Conservation (phyloP, 1,140 invertebrate genomes). For the Sinonovacula constricta region DNA sequence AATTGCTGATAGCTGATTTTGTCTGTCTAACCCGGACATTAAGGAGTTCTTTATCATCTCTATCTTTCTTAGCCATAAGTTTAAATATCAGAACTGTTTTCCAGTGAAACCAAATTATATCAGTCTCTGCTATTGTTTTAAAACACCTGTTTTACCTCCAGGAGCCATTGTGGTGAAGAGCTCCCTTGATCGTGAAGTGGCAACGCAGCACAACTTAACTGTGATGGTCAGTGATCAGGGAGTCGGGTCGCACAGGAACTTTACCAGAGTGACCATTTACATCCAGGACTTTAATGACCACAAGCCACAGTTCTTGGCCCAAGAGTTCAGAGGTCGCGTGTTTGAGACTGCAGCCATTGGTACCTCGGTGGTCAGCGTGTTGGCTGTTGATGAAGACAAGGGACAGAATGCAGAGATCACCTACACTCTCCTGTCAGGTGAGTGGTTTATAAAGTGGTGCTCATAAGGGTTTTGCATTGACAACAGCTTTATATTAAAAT, state of each 20-base stretch:
- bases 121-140: too few relatives aligned
- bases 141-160: conserved; percentile 55
- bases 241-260: conserved; percentile 90
- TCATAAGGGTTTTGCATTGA: too few relatives aligned
- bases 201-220: conserved; percentile 90
- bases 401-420: conserved; percentile 89
- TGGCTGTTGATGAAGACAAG: conserved; percentile 89
- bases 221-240: conserved; percentile 95
- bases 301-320: conserved; percentile 88
- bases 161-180: conserved; percentile 84
- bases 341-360: conserved; percentile 76
- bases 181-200: conserved; percentile 88
- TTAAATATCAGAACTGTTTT: too few relatives aligned
- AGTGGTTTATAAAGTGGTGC: conserved; percentile 17
- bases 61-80: too few relatives aligned
- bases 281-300: conserved; percentile 95
- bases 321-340: conserved; percentile 73
- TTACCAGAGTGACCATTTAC: conserved; percentile 88
- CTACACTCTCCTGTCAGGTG: conserved; percentile 89
- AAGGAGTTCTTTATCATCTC: too few relatives aligned
- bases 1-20: too few relatives aligned
- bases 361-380: conserved; percentile 82
- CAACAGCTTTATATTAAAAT: too few relatives aligned
- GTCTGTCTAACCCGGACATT: too few relatives aligned
- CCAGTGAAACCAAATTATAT: too few relatives aligned